Conservation (phyloP, 92 coral and sea anemone species). For the Phenganax marumi region DNA sequence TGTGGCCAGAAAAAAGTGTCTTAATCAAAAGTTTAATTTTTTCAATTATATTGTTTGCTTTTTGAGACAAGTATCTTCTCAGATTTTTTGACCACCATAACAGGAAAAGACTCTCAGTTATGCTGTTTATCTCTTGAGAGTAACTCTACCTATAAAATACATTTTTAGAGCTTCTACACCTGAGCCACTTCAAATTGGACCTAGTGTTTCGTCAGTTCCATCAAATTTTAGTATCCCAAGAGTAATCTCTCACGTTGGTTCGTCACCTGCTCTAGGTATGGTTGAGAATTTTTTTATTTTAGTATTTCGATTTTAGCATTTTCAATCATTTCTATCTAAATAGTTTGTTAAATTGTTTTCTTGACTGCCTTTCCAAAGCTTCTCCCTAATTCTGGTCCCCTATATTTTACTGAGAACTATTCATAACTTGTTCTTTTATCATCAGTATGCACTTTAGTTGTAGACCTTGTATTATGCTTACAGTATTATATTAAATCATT, state of each 20-base stretch:
- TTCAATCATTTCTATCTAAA: neutral
- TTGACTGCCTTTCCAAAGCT: too few relatives aligned
- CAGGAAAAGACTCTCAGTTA: neutral
- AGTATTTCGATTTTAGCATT: too few relatives aligned
- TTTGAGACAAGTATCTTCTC: too few relatives aligned
- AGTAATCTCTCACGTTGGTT: constrained; percentile 34
- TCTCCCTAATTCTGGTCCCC: too few relatives aligned
- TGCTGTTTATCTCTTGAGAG: neutral
- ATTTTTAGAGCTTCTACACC: constrained; percentile 24
- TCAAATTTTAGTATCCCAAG: constrained; percentile 36
- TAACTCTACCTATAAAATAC: neutral
- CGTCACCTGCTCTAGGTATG: constrained; percentile 29
- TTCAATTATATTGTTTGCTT: too few relatives aligned
- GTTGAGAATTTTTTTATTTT: too few relatives aligned
- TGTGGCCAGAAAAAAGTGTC: too few relatives aligned
- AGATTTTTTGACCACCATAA: too few relatives aligned
- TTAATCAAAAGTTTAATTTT: too few relatives aligned
- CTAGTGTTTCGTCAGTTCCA: constrained; percentile 14
- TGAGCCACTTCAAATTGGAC: constrained; percentile 18
- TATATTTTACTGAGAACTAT: too few relatives aligned
- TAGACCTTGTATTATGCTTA: neutral
- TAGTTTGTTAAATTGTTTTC: neutral
- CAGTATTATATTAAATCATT: neutral
- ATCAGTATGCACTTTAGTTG: neutral
- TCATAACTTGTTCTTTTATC: neutral